These are phyloP conservation scores for Aradophagus sp. DNA, from an alignment of 1,140 invertebrate genomes.

Conservation along the genomic window DNA sequence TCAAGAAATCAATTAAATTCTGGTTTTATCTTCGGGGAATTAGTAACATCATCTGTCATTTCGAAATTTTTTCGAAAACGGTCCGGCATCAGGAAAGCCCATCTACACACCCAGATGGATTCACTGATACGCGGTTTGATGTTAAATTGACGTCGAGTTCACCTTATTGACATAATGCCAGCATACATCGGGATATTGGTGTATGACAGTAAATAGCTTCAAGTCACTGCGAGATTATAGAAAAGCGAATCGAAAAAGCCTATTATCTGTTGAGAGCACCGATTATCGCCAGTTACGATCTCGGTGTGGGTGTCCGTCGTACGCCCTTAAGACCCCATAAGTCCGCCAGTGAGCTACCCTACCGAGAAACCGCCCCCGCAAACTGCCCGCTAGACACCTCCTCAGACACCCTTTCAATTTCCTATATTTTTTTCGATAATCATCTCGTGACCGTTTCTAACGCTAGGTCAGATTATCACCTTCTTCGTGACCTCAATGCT, in stretches of 20 bases:
- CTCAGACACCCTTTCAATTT: slow-evolving; percentile 73
- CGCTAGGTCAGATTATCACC: slow-evolving; percentile 29
- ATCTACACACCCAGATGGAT: slow-evolving; percentile 16
- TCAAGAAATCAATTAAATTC: slow-evolving; percentile 46
- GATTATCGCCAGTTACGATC: slow-evolving; percentile 54
- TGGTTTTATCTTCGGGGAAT: slow-evolving; percentile 27
- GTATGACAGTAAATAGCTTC: slow-evolving; percentile 51
- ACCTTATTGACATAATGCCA: slow-evolving; percentile 50
- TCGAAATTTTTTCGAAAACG: slow-evolving; percentile 30
- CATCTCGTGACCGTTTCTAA: slow-evolving; percentile 59
- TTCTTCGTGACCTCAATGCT: slow-evolving; percentile 28
- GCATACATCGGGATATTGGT: slow-evolving; percentile 23
- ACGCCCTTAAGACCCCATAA: slow-evolving; percentile 46
- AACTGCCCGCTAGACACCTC: slow-evolving; percentile 65
- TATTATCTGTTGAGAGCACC: slow-evolving; percentile 36
- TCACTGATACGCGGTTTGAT: slow-evolving; percentile 32
- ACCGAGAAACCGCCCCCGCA: slow-evolving; percentile 49
- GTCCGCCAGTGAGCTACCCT: slow-evolving; percentile 47
- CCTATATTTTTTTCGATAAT: slow-evolving; percentile 70
- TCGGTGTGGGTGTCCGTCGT: slow-evolving; percentile 51
- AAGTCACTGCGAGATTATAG: slow-evolving; percentile 52
- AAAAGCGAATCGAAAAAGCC: slow-evolving; percentile 49
- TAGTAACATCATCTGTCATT: slow-evolving; percentile 47
- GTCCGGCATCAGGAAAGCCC: slow-evolving; percentile 16
- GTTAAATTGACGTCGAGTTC: slow-evolving; percentile 46